Evolutionary conservation across 2,113 vertebrate species (phyloP).

Genomic region (Xiphorhynchus elegans): DNA sequence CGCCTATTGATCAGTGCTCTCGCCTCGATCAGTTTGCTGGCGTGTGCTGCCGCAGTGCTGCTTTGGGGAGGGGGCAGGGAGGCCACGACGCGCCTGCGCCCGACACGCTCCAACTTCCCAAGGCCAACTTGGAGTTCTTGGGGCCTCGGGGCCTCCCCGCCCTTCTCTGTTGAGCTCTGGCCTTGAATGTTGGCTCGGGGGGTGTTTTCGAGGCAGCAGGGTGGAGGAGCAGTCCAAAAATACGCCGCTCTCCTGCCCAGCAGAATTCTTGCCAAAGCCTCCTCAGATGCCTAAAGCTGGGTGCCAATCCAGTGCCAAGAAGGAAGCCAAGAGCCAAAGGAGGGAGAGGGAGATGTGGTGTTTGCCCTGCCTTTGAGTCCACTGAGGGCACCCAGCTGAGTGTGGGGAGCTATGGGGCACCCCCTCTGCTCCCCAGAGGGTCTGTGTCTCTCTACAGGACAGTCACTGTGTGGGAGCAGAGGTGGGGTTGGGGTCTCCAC

Average conservation of each 20-base stretch:
- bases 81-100: not conserved
- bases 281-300: not conserved
- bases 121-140: not conserved
- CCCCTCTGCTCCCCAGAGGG: accelerated
- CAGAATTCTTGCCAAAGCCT: not conserved
- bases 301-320: accelerated
- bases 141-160: accelerated
- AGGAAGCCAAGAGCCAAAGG: not conserved
- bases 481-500: not conserved
- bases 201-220: not conserved
- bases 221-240: not conserved
- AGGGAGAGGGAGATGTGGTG: not conserved
- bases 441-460: accelerated
- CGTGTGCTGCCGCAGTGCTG: conserved; percentile 65
- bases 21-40: conserved; percentile 68
- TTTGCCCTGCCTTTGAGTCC: not conserved
- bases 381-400: not conserved
- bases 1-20: conserved; percentile 71
- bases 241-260: not conserved
- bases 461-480: not conserved
- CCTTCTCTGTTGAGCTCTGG: not conserved
- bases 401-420: not conserved
- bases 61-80: conserved; percentile 37
- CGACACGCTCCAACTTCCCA: not conserved
- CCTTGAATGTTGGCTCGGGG: accelerated